Conservation (phyloP, 1,140 invertebrate species). For the Chironomus tepperi region DNA sequence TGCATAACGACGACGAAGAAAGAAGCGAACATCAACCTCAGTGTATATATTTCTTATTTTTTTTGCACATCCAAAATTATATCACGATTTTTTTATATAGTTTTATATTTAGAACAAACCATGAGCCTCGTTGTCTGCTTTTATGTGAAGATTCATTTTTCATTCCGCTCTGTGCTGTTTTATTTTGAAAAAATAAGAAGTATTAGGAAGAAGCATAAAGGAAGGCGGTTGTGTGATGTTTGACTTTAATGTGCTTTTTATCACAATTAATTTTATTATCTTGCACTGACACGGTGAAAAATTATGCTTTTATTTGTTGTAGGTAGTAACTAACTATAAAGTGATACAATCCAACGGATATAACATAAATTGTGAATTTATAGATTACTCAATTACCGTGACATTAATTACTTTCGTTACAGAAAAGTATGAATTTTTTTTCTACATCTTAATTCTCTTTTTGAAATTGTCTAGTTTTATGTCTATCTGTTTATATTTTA, state of each 20-base stretch:
- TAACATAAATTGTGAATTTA: neutral
- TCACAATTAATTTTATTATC: too few species aligned
- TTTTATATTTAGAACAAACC: conserved; percentile 2
- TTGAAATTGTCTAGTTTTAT: too few species aligned
- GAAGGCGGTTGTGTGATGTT: too few species aligned
- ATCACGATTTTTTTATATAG: neutral
- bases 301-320: too few species aligned
- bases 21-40: conserved; percentile 12
- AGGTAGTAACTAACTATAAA: neutral
- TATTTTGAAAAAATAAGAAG: too few species aligned
- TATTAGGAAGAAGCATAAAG: too few species aligned
- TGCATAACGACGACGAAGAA: conserved; percentile 4
- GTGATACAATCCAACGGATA: neutral
- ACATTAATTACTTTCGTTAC: neutral
- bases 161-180: too few species aligned
- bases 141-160: neutral
- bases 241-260: too few species aligned
- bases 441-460: too few species aligned
- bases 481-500: too few species aligned
- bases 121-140: conserved; percentile 5
- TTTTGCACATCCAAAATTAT: conserved; percentile 8
- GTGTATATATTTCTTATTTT: neutral
- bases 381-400: neutral
- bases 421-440: too few species aligned
- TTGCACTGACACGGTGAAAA: too few species aligned